Base-by-base conservation (phyloP, 2,888 invertebrate species). In the Drosophila antonietae region DNA sequence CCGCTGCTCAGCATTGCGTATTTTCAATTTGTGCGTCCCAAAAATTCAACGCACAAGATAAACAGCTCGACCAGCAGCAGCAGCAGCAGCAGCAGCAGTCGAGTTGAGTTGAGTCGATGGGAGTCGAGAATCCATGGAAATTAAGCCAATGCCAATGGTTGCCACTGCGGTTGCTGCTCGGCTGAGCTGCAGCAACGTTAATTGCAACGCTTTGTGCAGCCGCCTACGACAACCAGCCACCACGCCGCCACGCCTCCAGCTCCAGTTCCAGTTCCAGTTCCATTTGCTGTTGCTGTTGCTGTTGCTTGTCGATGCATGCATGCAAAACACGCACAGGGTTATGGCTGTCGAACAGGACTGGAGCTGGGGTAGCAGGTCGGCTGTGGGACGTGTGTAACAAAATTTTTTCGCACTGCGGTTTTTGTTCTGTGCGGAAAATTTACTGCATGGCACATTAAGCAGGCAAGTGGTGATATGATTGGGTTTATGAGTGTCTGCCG, bases 401-500 rank as follows among this genome's bases (percentile, higher is more conserved):
- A 53, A 76, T 76, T 80, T 82, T 84, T 85, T 85, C 78, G 65
- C 74, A 72, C 68, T 75, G 81, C 60, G 73, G 75, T 80, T 85
- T 83, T 85, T 78, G 68, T 70, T 69, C 63, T 75, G 78, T 78
- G 69, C 31, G 78, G 66, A 65, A 81, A 87, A 83, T 83, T 88
- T 85, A 84, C 88, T 82, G 76, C 84, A 84, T 83, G 84, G 78
- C 86, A 88, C 86, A 84, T 88, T 88, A 84, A 86, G 84, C 84
- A 88, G 86, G 74, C 86, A 88, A 84, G 88, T 88, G 79, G 86
- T 85, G 86, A 88, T 83, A 83, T 85, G 88, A 88, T 88, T 85
- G 86, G 80, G 88, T 82, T 83, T 85, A 83, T 88, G 85, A 83
- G 88, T 80, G 80, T 67, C 83, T 80, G 65, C 68, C 69, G 67